Evolutionary conservation across 2,113 vertebrate species (phyloP), one percentile per base, ranked within the genome.

Genomic region (Rhineura floridana): DNA sequence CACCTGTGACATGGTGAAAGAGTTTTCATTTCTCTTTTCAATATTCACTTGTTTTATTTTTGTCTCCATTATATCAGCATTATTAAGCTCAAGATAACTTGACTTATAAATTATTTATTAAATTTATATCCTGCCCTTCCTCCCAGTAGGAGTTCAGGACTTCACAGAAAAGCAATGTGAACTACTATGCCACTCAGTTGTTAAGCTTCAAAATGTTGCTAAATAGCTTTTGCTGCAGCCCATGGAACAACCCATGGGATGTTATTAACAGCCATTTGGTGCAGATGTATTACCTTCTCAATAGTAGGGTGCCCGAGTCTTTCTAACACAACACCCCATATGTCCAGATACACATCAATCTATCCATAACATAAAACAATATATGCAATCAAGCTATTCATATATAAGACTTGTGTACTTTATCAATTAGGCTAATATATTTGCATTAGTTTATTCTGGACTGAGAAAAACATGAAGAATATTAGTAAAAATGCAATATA

Each of bases 211-310:
- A 88, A 93, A 93, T 69, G 85, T 85, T 90, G 55, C 88, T 90
- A 91, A 91, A 90, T 44, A 84, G 65, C 44, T 86, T 84, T 93
- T 95, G 73, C 87, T 90, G 88, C 48, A 94, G 50, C 80, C 87
- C 93, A 90, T 87, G 88, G 52, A 86, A 88, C 88, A 89, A 67
- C n/a, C n/a, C n/a, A n/a, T n/a, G n/a, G 92, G 67, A 87, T 39
- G 94, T 94, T 91, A 93, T 87, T 78, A 90, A 89, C 81, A 90
- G n/a, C 42, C 12, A 81, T 85, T 93, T 90, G 87, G 87, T 92
- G 90, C 21, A 55, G 77, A 72, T 86, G 84, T 67, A 91, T 92
- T 93, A 90, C 3, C 91, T 85, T 82, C 81, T 78, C 70, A 91
- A 89, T 90, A 86, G 15, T 15, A 91, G 62, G 87, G 73, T 83